Conservation (phyloP, 53 echinoderm and acorn worm species). For the Arbacia lixula region DNA sequence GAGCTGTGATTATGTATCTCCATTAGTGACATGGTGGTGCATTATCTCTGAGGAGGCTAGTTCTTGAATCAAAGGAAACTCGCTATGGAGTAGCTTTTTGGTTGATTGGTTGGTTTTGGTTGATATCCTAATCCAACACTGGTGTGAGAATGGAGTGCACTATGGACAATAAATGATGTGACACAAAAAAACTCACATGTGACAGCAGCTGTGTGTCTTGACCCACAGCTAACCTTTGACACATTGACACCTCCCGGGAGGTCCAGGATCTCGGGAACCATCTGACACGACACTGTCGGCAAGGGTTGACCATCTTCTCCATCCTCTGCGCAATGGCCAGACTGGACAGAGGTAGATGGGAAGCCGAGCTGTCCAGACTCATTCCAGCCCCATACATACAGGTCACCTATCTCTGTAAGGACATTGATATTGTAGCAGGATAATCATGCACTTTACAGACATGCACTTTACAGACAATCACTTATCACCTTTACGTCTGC, state of each 20-base stretch:
- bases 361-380: conserved; percentile 94
- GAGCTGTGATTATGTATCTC: too few species aligned
- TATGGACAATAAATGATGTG: neutral
- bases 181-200: conserved; percentile 57
- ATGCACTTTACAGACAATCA: too few species aligned
- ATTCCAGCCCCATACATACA: conserved; percentile 99
- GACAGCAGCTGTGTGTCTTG: conserved; percentile 88
- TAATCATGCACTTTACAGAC: too few species aligned
- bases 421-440: too few species aligned
- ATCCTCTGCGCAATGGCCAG: neutral
- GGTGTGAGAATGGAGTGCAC: too few species aligned
- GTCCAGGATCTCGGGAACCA: conserved; percentile 76
- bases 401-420: conserved; percentile 77
- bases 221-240: conserved; percentile 92
- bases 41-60: too few species aligned
- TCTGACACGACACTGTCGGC: conserved; percentile 53
- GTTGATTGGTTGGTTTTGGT: too few species aligned
- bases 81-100: too few species aligned
- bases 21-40: too few species aligned
- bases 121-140: too few species aligned
- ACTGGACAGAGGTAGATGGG: neutral
- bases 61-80: too few species aligned
- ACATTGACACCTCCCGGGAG: conserved; percentile 73
- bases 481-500: too few species aligned
- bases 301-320: neutral